Evolutionary conservation across 2,113 vertebrate genomes (phyloP).

Genomic region (Motacilla tschutschensis): DNA sequence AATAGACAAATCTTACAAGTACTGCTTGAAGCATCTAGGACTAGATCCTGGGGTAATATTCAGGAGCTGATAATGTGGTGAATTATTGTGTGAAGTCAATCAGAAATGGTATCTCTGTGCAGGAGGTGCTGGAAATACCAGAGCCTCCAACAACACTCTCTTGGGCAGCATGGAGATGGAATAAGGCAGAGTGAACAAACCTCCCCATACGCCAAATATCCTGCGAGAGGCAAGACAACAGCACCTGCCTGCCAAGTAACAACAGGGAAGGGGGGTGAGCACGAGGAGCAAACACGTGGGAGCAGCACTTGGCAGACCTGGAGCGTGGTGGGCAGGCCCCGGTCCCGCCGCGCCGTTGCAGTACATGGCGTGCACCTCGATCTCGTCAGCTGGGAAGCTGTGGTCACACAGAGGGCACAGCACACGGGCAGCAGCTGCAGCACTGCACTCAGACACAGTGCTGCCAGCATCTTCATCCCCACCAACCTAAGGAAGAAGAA

Average conservation of each 20-base stretch:
- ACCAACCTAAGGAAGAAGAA: constrained; percentile 56
- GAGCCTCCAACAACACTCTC: not conserved
- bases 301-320: constrained; percentile 29
- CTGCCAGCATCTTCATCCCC: constrained; percentile 37
- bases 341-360: constrained; percentile 74
- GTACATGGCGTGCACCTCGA: constrained; percentile 89
- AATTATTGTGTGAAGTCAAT: not conserved
- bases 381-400: constrained; percentile 72
- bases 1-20: not conserved
- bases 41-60: not conserved
- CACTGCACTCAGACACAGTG: not conserved
- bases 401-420: constrained; percentile 86
- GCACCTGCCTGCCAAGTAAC: not conserved
- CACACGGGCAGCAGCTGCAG: constrained; percentile 34
- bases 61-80: not conserved
- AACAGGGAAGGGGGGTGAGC: not conserved
- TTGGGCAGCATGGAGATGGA: not conserved
- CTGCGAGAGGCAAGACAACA: not conserved
- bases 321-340: constrained; percentile 13
- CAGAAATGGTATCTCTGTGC: not conserved
- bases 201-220: not conserved
- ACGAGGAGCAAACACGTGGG: not conserved
- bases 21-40: not conserved
- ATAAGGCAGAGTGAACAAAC: not conserved
- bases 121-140: not conserved